These are phyloP conservation scores for Esox niger DNA, from an alignment of 2,113 vertebrate genomes.

Conservation along the genomic window DNA sequence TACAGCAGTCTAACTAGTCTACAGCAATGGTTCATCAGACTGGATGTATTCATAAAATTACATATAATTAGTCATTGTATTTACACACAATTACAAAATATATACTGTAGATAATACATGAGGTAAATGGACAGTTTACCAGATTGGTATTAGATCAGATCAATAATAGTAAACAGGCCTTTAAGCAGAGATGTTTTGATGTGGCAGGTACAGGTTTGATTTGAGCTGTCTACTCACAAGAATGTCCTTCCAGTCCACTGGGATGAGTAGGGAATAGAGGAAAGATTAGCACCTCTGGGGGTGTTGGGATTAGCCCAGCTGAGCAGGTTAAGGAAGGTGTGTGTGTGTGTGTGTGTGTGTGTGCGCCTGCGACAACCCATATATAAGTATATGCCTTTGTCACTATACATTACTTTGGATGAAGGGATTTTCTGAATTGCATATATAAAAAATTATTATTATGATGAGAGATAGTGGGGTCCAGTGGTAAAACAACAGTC, in stretches of 20 bases:
- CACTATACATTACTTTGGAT: too few relatives aligned
- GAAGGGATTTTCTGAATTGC: too few relatives aligned
- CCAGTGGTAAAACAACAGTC: too few relatives aligned
- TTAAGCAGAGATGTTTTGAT: background rate
- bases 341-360: slow-evolving; percentile 9
- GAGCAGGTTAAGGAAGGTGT: slow-evolving; percentile 44
- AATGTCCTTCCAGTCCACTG: background rate
- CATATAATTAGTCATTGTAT: background rate
- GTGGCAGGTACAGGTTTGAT: background rate
- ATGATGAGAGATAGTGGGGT: too few relatives aligned
- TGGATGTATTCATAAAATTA: slow-evolving; percentile 7
- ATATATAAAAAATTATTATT: too few relatives aligned
- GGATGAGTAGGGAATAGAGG: slow-evolving; percentile 37
- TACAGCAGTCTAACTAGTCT: too few relatives aligned
- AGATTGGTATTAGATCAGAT: background rate
- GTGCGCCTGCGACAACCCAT: background rate
- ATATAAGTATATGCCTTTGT: too few relatives aligned
- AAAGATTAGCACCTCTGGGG: slow-evolving; percentile 66
- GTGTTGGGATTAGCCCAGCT: slow-evolving; percentile 62
- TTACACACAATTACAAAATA: too few relatives aligned
- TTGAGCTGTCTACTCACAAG: background rate
- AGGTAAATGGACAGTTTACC: background rate
- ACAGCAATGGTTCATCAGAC: slow-evolving; percentile 13
- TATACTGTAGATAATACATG: background rate
- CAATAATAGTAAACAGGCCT: background rate